A percentile compares a stretch with the other conserved stretches of the same genome.
These are phyloP conservation scores for Odontesthes bonariensis DNA, from an alignment of 2,113 vertebrate genomes.

Conservation along the genomic window DNA sequence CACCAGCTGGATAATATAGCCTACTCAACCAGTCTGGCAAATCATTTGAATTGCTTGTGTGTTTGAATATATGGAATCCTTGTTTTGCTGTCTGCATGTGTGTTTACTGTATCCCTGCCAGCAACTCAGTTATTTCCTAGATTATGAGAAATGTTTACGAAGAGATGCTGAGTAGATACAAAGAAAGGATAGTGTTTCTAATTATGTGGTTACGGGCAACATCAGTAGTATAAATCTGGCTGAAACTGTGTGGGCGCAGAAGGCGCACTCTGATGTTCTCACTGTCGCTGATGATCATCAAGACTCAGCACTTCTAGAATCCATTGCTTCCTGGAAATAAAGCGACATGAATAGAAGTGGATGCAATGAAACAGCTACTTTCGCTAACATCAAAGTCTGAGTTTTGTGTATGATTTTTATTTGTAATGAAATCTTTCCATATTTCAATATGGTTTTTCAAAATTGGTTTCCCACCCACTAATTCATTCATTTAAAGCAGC, in stretches of 20 bases:
- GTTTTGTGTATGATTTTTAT: background rate
- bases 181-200: constrained; percentile 58
- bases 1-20: too few species aligned
- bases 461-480: constrained; percentile 4
- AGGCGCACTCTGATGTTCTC: constrained; percentile 56
- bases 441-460: constrained; percentile 5
- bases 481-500: constrained; percentile 32
- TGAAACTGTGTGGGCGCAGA: constrained; percentile 78
- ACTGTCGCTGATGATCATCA: constrained; percentile 45
- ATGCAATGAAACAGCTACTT: constrained; percentile 24
- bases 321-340: constrained; percentile 72
- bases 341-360: constrained; percentile 37
- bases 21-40: too few species aligned
- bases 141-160: constrained; percentile 67
- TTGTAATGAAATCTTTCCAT: background rate
- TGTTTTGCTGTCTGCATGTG: background rate
- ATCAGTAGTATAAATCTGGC: constrained; percentile 50
- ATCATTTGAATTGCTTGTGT: background rate
- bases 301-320: constrained; percentile 62
- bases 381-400: background rate
- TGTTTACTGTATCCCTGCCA: constrained; percentile 7
- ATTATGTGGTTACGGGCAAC: constrained; percentile 51
- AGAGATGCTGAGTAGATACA: constrained; percentile 25
- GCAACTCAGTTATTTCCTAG: constrained; percentile 9
- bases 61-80: background rate